phyloP scores from a whole-genome alignment of 2,113 vertebrate species.

The Vulpes vulpes region DNA sequence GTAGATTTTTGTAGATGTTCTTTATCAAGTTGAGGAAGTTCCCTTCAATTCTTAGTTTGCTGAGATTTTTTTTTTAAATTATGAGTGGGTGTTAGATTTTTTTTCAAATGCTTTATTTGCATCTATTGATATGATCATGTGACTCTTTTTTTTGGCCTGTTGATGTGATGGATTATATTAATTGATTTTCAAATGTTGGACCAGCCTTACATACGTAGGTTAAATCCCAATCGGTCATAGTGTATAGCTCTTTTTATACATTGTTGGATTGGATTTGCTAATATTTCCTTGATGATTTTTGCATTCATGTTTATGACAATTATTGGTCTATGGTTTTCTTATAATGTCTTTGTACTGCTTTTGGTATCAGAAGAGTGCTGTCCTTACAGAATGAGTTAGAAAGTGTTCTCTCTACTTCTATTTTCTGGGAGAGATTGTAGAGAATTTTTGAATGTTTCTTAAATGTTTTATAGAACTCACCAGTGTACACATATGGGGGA shows the following conservation, averaged over 20 bases:
- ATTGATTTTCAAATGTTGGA: neutral
- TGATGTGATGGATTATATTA: neutral
- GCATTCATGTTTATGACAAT: neutral
- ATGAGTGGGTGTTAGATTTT: neutral
- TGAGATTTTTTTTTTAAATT: neutral
- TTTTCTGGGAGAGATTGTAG: neutral
- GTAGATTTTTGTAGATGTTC: neutral
- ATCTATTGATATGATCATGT: neutral
- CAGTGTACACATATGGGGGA: neutral
- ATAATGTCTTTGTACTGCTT: neutral
- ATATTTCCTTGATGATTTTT: neutral
- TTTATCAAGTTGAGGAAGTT: neutral
- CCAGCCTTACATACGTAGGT: neutral
- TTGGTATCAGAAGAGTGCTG: neutral
- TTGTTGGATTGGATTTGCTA: neutral
- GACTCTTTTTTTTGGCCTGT: conserved; percentile 18
- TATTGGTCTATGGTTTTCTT: neutral
- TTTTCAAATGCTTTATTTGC: neutral
- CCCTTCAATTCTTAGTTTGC: neutral
- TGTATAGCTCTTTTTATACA: neutral
- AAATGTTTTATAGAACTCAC: neutral
- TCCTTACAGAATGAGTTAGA: neutral
- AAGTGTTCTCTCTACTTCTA: neutral
- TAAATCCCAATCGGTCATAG: neutral
- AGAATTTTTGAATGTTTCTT: neutral